Evolutionary conservation across 2,888 invertebrate species (phyloP), one percentile per base, ranked within the genome.

Genomic region (Apantesis nais): DNA sequence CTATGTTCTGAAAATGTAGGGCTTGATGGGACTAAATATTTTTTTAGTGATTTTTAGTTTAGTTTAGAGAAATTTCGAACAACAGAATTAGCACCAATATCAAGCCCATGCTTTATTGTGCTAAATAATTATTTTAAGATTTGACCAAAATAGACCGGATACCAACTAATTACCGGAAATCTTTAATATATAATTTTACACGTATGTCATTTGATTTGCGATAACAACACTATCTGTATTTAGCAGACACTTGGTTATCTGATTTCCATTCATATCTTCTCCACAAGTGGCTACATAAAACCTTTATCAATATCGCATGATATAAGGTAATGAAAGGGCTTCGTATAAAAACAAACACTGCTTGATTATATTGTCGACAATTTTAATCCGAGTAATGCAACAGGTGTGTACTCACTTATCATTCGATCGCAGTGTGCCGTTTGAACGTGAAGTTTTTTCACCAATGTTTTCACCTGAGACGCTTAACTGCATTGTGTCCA

Each of bases 401-500:
- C 66, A 60, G 37, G 39, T 63, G 1, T 22, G 41, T 52, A 84
- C 92, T 90, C 77, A 94, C 94, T 94, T 94, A 86, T 94, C 93
- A 82, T 92, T 92, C 25, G 93, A 90, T 72, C 86, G 80, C 75
- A 91, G 73, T 44, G 89, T 90, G 78, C 93, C 95, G 88, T 92
- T 94, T 73, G 92, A 83, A 9, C 89, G 85, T 41, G 88, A 71
- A 9, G 87, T 85, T 73, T 91, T 91, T 63, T 89, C 87, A 29
- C 95, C 88, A 83, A 97, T 96, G 67, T 96, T 96, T 37, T 90
- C 89, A 66, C 80, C 85, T 29, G 87, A 87, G 68, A 86, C 86
- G 87, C 96, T 97, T 68, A 97, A 96, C 88, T 97, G 97, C 96
- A 98, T 97, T 52, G 90, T 83, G 88, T 96, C 96, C 60, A 95